Evolutionary conservation across 1,140 invertebrate species (phyloP), one percentile per base, ranked within the genome.

Genomic region (Acromyrmex heyeri): DNA sequence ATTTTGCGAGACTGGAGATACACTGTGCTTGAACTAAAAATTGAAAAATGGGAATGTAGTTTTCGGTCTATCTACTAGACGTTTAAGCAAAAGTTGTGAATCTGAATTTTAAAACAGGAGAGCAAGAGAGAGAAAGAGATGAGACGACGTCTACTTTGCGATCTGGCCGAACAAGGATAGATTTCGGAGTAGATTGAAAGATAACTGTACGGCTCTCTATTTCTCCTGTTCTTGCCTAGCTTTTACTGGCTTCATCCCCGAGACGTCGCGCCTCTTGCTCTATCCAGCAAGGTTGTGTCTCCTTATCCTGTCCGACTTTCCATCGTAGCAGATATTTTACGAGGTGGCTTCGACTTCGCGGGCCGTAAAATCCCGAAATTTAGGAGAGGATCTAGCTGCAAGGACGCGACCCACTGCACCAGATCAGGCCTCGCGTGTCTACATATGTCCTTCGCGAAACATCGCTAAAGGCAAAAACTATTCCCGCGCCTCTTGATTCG

Each of bases 1-100:
- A 16, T 78, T 62, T 18, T 7, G 38, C 64, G 44, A 70, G 75
- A 62, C 73, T 78, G 61, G 6, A 34, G 55, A n/a, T 7, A 57
- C 12, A 27, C 27, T 16, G 10, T 21, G 38, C 27, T 67, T 8
- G 62, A 8, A 38, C 48, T n/a, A n/a, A 24, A 72, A 34, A 67
- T 5, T n/a, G n/a, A 64, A 30, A 21, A 44, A 16, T 3, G 12
- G 48, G 50, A 48, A 1, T 30, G 61, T 50, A 70, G 50, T 61
- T 57, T 50, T 65, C 27, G 30, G 69, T 75, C 69, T 86, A 88
- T 88, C 77, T 85, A 75, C 70, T 67, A 69, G 88, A 81, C 78
- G 82, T 92, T 92, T 92, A 92, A 91, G 91, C 87, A 91, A 91
- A 92, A 92, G 90, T 91, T 93, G 87, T 48, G 77, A 91, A 93